A percentile compares a stretch with the other conserved stretches of the same genome.
Evolutionary conservation across 2,797 vertebrate species (phyloP).

Genomic region (Cuniculus paca): DNA sequence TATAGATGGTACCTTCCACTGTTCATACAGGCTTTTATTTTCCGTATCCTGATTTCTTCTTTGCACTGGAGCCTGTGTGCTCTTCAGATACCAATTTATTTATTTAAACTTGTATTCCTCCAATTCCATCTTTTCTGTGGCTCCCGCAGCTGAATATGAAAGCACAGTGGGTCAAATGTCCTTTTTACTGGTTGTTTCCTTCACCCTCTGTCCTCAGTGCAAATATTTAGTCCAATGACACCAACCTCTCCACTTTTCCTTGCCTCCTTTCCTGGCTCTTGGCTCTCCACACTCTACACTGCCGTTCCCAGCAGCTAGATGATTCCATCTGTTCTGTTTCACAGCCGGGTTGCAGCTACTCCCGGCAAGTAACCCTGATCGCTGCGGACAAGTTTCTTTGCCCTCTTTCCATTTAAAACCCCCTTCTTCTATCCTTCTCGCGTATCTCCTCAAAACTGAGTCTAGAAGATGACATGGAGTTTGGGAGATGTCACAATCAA

Average conservation of each 20-base stretch:
- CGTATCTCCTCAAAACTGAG: neutral
- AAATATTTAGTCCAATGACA: neutral
- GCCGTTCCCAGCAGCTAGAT: neutral
- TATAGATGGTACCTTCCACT: neutral
- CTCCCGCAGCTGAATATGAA: neutral
- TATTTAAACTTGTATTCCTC: neutral
- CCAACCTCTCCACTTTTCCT: neutral
- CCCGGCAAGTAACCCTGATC: neutral
- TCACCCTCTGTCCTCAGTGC: too few relatives aligned
- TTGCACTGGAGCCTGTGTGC: neutral
- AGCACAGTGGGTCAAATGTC: neutral
- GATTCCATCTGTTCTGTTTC: neutral
- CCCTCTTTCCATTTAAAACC: neutral
- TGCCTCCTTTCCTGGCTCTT: neutral
- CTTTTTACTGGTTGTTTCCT: neutral
- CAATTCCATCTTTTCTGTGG: neutral
- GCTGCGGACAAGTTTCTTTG: neutral
- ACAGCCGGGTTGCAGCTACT: neutral
- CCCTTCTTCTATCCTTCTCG: neutral
- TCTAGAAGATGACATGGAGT: neutral
- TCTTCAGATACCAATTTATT: neutral
- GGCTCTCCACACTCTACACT: neutral
- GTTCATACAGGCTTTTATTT: neutral
- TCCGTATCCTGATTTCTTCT: neutral
- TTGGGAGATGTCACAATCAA: constrained; percentile 12